These are phyloP conservation scores for Heterotilapia buettikoferi DNA, from an alignment of 2,113 vertebrate genomes.

Conservation along the genomic window DNA sequence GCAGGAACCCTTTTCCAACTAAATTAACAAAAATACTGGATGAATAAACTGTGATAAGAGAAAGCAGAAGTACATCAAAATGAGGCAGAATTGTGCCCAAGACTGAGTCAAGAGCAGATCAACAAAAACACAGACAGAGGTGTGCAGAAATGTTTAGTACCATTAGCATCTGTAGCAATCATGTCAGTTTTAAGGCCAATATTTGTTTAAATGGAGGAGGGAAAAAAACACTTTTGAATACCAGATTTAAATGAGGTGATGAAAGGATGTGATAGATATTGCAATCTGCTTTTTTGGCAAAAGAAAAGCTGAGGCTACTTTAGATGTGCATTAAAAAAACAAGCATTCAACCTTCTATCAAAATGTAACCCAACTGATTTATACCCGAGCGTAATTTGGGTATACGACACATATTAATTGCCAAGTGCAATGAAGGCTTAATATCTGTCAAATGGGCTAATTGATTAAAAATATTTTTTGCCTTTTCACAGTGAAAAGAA, in stretches of 20 bases:
- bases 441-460: constrained; percentile 14
- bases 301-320: neutral
- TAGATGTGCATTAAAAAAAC: neutral
- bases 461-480: neutral
- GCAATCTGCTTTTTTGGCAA: neutral
- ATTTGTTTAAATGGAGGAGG: neutral
- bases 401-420: neutral
- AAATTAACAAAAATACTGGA: neutral
- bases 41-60: neutral
- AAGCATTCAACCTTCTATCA: neutral
- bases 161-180: neutral
- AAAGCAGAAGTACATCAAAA: neutral
- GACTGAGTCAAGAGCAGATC: neutral
- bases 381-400: neutral
- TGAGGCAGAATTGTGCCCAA: neutral
- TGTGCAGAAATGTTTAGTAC: neutral
- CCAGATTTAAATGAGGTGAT: neutral
- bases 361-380: neutral
- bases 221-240: neutral
- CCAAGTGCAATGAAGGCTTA: neutral
- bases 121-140: neutral
- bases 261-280: neutral
- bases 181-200: neutral
- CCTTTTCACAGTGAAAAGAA: neutral
- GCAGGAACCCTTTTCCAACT: neutral